Conservation (phyloP, 2,797 vertebrate genomes). For the Ara ararauna region DNA sequence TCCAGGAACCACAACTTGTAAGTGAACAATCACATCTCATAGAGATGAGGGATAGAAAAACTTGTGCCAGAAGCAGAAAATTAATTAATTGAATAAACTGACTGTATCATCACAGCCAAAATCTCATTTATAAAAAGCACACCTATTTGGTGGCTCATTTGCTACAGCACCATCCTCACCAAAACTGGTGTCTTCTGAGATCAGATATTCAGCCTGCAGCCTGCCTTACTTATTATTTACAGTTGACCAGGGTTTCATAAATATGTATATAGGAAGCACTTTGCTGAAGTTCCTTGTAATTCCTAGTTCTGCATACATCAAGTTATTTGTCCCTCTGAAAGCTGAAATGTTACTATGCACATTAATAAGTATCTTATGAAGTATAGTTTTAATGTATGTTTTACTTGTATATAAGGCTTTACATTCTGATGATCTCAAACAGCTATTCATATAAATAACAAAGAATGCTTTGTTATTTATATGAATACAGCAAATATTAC, state of each 20-base stretch:
- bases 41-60: neutral
- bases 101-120: neutral
- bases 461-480: neutral
- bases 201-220: neutral
- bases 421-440: neutral
- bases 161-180: neutral
- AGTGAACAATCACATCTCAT: neutral
- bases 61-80: slow-evolving; percentile 2
- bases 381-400: neutral
- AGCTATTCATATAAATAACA: neutral
- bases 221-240: neutral
- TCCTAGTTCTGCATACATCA: neutral
- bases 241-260: neutral
- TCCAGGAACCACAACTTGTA: neutral
- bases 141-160: neutral
- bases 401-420: neutral
- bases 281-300: neutral
- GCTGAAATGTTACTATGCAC: neutral
- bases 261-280: neutral
- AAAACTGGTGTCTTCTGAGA: neutral
- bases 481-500: neutral
- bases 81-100: neutral
- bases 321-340: neutral
- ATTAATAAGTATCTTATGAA: neutral
- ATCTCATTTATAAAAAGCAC: neutral